A percentile compares a stretch with the other conserved stretches of the same genome.
phyloP scores from a whole-genome alignment of 2,797 vertebrate species.

The Rhabdomys pumilio region DNA sequence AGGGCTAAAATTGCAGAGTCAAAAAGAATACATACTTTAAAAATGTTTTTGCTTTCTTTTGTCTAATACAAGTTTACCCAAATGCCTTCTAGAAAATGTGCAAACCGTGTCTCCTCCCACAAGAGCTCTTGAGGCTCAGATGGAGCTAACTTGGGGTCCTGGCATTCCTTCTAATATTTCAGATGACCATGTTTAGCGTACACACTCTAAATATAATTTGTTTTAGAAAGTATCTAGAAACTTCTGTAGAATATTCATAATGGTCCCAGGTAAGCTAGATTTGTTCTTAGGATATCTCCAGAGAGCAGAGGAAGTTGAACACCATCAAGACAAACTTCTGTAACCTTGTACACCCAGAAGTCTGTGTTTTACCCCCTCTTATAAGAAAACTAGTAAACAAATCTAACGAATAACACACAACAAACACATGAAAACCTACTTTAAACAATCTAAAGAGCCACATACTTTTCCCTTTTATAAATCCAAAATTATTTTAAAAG shows the following conservation, averaged over 20 bases:
- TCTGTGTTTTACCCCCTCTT: not conserved
- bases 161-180: not conserved
- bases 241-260: not conserved
- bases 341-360: not conserved
- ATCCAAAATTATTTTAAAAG: not conserved
- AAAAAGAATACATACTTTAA: not conserved
- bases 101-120: not conserved
- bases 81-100: not conserved
- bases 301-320: not conserved
- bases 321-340: not conserved
- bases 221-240: not conserved
- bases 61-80: not conserved
- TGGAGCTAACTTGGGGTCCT: not conserved
- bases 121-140: not conserved
- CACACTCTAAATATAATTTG: not conserved
- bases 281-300: slow-evolving; percentile 9
- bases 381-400: not conserved
- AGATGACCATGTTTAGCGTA: not conserved
- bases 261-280: not conserved
- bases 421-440: not conserved
- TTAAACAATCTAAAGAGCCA: not conserved
- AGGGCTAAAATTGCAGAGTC: not conserved
- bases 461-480: not conserved
- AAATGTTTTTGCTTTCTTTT: not conserved
- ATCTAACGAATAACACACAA: not conserved